Conservation (phyloP, 2,113 vertebrate genomes). For the Dermatemys mawii region DNA sequence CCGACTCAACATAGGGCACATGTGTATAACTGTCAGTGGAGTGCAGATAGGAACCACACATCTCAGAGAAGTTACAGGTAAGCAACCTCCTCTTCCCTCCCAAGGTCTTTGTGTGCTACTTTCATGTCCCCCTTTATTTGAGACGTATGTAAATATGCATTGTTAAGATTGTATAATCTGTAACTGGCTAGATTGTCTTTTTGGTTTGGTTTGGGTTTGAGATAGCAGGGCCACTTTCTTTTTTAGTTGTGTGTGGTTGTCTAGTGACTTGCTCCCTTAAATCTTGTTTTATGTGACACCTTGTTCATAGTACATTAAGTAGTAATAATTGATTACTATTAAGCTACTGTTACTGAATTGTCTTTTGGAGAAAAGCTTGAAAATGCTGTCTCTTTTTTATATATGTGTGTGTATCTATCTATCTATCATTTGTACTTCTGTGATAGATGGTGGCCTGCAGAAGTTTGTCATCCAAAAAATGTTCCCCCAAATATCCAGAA, state of each 20-base stretch:
- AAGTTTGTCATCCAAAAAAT: slow-evolving; percentile 95
- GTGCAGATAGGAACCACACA: not conserved
- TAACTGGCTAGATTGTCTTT: not conserved
- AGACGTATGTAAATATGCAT: not conserved
- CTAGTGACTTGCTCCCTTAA: not conserved
- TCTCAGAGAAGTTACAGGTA: not conserved
- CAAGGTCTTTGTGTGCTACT: not conserved
- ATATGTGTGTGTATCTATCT: too few relatives aligned
- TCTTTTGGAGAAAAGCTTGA: not conserved
- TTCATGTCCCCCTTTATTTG: not conserved
- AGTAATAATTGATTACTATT: not conserved
- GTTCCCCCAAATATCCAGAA: slow-evolving; percentile 99
- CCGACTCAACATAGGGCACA: too few relatives aligned
- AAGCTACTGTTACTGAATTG: not conserved
- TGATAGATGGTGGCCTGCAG: slow-evolving; percentile 98
- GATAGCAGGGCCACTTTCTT: not conserved
- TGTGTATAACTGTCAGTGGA: not conserved
- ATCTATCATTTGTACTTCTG: slow-evolving; percentile 73
- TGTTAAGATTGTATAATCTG: not conserved
- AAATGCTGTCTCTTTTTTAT: slow-evolving; percentile 58
- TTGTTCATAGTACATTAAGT: not conserved
- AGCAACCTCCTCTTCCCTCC: not conserved
- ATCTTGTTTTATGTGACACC: not conserved
- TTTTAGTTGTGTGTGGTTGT: not conserved
- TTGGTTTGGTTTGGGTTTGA: too few relatives aligned